Evolutionary conservation across 2,888 invertebrate genomes (phyloP).

Genomic region (Prosapia bicincta): DNA sequence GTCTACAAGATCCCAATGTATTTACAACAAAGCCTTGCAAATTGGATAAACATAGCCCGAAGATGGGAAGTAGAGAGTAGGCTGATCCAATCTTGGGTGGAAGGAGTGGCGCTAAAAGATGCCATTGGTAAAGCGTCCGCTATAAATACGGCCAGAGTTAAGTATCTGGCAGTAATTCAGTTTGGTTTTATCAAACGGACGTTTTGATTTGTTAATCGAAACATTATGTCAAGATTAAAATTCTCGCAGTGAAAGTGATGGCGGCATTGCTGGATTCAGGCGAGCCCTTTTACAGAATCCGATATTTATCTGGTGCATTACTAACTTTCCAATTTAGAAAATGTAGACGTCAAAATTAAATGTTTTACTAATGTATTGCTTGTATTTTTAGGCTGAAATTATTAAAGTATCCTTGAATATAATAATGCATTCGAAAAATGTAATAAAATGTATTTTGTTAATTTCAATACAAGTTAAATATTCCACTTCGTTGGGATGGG

Average conservation of each 20-base stretch:
- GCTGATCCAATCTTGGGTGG: neutral
- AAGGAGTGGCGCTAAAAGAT: neutral
- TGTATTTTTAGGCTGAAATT: no score
- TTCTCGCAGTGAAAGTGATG: neutral
- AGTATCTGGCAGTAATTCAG: conserved; percentile 2
- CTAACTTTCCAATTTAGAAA: neutral
- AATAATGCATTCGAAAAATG: no score
- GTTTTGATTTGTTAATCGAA: conserved; percentile 14
- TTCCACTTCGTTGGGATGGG: no score
- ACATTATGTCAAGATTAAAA: conserved; percentile 20
- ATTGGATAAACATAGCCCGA: neutral
- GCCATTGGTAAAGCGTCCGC: neutral
- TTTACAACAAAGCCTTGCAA: neutral
- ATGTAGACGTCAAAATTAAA: neutral
- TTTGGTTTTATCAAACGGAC: neutral
- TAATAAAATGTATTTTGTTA: no score
- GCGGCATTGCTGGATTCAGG: neutral
- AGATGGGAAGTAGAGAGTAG: neutral
- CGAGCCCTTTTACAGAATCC: neutral
- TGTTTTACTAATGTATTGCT: no score
- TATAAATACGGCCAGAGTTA: neutral
- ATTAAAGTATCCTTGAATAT: no score
- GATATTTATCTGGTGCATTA: neutral
- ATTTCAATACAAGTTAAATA: no score
- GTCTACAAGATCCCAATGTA: neutral